These are phyloP conservation scores for Oxytorus armatus DNA, from an alignment of 2,888 invertebrate genomes.

Conservation along the genomic window DNA sequence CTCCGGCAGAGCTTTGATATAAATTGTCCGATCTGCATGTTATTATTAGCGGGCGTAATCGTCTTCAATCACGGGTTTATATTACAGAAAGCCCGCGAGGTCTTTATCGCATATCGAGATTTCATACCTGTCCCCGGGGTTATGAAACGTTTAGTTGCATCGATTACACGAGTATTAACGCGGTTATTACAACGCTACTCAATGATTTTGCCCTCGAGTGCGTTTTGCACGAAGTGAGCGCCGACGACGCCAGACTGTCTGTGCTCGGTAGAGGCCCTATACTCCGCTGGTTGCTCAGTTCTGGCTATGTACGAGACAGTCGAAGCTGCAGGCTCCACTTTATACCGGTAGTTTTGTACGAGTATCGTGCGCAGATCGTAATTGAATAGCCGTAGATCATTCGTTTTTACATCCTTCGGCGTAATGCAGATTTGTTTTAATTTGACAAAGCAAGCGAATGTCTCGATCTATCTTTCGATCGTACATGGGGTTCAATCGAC, in stretches of 20 bases:
- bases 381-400: conserved; percentile 41
- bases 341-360: not conserved
- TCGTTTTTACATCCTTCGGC: not conserved
- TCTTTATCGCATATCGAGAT: conserved; percentile 71
- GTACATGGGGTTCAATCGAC: not conserved
- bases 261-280: conserved; percentile 15
- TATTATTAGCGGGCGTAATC: conserved; percentile 14
- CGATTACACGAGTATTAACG: conserved; percentile 63
- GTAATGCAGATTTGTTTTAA: conserved; percentile 4
- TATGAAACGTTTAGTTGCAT: conserved; percentile 45
- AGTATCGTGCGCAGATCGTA: conserved; percentile 17
- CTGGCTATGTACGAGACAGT: conserved; percentile 7
- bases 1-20: not conserved
- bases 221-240: conserved; percentile 28
- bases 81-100: conserved; percentile 68
- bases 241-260: conserved; percentile 56
- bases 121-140: conserved; percentile 62
- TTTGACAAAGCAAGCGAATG: conserved; percentile 34
- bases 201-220: conserved; percentile 33
- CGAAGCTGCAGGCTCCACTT: conserved; percentile 41
- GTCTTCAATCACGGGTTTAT: conserved; percentile 16
- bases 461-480: conserved; percentile 22
- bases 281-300: conserved; percentile 34
- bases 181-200: conserved; percentile 60
- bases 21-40: conserved; percentile 5